Conservation (phyloP, 2,113 vertebrate genomes). For the Corvus moneduloides region DNA sequence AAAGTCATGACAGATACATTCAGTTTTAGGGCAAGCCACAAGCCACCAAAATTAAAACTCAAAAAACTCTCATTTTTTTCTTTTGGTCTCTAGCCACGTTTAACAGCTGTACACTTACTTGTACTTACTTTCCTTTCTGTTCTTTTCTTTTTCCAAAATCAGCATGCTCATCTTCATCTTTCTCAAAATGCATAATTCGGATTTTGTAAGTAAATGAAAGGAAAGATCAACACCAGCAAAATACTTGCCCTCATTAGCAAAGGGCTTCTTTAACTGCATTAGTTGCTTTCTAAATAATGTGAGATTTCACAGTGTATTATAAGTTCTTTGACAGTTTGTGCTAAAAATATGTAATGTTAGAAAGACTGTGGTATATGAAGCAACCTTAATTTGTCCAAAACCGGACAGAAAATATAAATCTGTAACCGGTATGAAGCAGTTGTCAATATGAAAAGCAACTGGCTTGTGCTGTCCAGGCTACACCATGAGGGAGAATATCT, state of each 20-base stretch:
- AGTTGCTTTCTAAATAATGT: background rate
- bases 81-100: background rate
- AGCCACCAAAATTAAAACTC: background rate
- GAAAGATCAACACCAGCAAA: background rate
- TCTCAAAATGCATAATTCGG: background rate
- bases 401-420: background rate
- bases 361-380: background rate
- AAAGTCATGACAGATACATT: background rate
- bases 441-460: background rate
- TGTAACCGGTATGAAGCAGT: background rate
- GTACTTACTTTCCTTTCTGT: background rate
- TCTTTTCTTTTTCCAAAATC: background rate
- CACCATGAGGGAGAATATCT: background rate
- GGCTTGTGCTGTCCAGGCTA: background rate
- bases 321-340: background rate
- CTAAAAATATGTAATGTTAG: background rate
- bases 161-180: background rate
- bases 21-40: background rate
- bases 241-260: background rate
- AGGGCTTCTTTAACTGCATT: background rate
- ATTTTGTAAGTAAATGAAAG: background rate
- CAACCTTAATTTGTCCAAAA: background rate
- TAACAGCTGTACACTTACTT: background rate
- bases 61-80: background rate
- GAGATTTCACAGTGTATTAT: background rate